These are phyloP conservation scores for Xenopus petersii DNA, from an alignment of 2,797 vertebrate genomes.

Conservation along the genomic window DNA sequence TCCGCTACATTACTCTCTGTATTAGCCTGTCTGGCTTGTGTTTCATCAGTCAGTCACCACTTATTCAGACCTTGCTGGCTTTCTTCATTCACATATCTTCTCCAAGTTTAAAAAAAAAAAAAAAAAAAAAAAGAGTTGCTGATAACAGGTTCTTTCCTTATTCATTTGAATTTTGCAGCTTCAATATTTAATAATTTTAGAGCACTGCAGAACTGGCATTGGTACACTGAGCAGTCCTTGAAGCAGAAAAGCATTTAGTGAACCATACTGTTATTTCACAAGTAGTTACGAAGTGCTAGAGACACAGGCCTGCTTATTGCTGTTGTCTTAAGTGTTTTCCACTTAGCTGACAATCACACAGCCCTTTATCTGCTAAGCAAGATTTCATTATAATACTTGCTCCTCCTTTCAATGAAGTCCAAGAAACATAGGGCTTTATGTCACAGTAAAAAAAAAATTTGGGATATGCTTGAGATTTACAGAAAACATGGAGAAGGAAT, in stretches of 20 bases:
- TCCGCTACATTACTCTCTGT: slow-evolving; percentile 20
- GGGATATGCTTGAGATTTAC: too few species aligned
- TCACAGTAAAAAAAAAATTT: too few species aligned
- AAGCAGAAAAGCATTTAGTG: slow-evolving; percentile 18
- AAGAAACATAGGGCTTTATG: too few species aligned
- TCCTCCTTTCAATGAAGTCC: too few species aligned
- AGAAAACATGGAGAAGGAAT: too few species aligned
- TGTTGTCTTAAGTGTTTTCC: background rate
- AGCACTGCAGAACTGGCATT: slow-evolving; percentile 5
- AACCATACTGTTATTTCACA: background rate
- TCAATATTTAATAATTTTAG: slow-evolving; percentile 33
- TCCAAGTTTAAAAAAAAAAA: slow-evolving; percentile 1
- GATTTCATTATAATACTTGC: too few species aligned
- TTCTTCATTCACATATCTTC: slow-evolving; percentile 16
- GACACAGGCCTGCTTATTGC: background rate
- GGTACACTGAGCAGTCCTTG: slow-evolving; percentile 4
- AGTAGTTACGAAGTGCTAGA: background rate
- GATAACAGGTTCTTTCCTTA: slow-evolving; percentile 37
- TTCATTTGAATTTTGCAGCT: slow-evolving; percentile 35
- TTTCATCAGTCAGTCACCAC: slow-evolving; percentile 33
- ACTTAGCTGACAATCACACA: background rate
- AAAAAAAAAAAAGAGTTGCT: slow-evolving; percentile 36
- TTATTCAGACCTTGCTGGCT: slow-evolving; percentile 9
- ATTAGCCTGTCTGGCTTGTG: slow-evolving; percentile 15
- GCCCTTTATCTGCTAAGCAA: background rate